Percentiles rank a stretch among this genome's conserved stretches.
phyloP scores from a whole-genome alignment of 2,797 vertebrate species.

The Knipowitschia caucasica region DNA sequence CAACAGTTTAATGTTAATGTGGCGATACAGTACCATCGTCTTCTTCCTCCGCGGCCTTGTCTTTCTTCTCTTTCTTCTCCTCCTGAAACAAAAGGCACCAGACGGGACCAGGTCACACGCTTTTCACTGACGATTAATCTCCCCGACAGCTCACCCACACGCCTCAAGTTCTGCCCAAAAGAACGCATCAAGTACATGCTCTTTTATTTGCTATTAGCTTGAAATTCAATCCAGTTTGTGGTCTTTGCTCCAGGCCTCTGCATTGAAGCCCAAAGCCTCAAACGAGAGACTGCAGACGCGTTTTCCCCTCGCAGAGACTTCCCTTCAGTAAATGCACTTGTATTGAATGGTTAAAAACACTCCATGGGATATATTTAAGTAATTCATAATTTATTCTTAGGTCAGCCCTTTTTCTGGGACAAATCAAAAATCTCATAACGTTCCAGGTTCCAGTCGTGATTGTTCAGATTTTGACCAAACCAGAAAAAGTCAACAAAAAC shows the following conservation, averaged over 20 bases:
- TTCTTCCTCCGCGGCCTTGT: conserved; percentile 71
- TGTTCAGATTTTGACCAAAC: too few relatives aligned
- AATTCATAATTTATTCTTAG: neutral
- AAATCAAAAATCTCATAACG: neutral
- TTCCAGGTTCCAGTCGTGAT: neutral
- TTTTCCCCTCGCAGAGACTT: conserved; percentile 6
- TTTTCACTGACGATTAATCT: conserved; percentile 25
- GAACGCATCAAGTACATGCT: conserved; percentile 10
- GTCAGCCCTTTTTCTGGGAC: neutral
- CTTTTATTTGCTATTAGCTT: neutral
- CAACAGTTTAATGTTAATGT: too few relatives aligned
- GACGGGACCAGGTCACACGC: conserved; percentile 18
- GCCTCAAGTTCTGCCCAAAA: conserved; percentile 3
- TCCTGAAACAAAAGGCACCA: conserved; percentile 61
- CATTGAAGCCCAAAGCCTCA: neutral
- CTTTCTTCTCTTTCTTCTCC: conserved; percentile 72
- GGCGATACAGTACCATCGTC: conserved; percentile 48
- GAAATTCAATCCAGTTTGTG: conserved; percentile 23
- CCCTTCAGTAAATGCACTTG: conserved; percentile 6
- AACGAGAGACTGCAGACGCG: conserved; percentile 9
- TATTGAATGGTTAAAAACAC: neutral
- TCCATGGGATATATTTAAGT: neutral
- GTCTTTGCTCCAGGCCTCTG: neutral
- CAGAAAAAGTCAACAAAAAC: too few relatives aligned
- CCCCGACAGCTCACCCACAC: conserved; percentile 23